Base-by-base conservation (phyloP, 2,888 invertebrate genomes). In the Megastigmus dorsalis region DNA sequence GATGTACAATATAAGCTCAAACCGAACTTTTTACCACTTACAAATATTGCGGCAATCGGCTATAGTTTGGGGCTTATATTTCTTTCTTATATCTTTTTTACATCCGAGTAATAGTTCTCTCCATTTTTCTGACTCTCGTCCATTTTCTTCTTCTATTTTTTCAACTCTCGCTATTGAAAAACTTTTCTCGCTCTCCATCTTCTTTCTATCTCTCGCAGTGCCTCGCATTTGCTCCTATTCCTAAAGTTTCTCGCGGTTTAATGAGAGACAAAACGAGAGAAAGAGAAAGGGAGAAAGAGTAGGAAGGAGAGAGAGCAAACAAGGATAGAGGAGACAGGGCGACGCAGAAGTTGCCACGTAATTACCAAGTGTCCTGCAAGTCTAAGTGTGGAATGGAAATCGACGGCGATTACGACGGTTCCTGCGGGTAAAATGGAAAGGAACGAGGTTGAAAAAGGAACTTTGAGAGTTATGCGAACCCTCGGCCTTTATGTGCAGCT, bases 31-130 rank as follows among this genome's bases (percentile, higher is more conserved):
- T 15, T 26, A 18, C 28, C 57, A 43, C 63, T 65, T 65, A 69
- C 50, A 65, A 69, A 50, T 74, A 74, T 65, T 74, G 63, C 69
- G 33, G 63, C 23, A 69, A 50, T 68, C 36, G 43, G 36, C 13
- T 13, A 18, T 13, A 18, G 33, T 3, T 10, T 23, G 38, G 57
- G 18, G 28, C 20, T 30, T 68, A 54, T 60, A 59, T 45, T 30
- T 38, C 15, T 13, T 30, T 43, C 54, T 60, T 59, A 48, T 28
- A 54, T 54, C 45, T 6, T 15, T 60, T 62, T 73, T 18, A 20
- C 54, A 10, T 33, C 18, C 50, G 10, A 36, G 54, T 68, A 68
- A 59, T 23, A 20, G 36, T 43, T 59, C 28, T 26, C 48, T 26
- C 10, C 36, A 20, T 9, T 20, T 18, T 48, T 20, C 23, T n/a